Evolutionary conservation across 2,888 invertebrate species (phyloP), one percentile per base, ranked within the genome.

Genomic region (Galeruca laticollis): DNA sequence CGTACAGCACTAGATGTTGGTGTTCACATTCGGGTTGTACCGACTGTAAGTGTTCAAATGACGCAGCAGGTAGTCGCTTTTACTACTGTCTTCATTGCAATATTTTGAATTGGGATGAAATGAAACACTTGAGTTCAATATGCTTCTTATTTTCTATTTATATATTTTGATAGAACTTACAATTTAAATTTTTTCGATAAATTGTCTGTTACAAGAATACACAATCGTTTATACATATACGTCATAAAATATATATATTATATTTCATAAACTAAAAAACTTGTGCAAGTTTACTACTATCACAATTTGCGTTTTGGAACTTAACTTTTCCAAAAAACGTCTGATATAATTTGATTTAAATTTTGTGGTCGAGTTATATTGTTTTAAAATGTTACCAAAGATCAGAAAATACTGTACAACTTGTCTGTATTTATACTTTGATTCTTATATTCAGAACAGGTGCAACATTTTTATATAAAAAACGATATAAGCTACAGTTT

Each of bases 221-320:
- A 83, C 81, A 83, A 81, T 80, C 80, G 80, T 79, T 57, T 81
- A 81, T 78, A 82, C 74, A 73, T 76, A 76, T 75, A 75, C 73
- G 60, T 72, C 77, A 83, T 81, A 84, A 83, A 84, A 84, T 84
- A 84, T 84, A 26, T 26, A 84, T 82, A 84, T 81, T 77, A 77
- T 79, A 78, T 81, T 76, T 75, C 70, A 75, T 76, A 75, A 81
- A 82, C 80, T 81, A 82, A 81, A 47, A 81, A 82, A 82, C 81
- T 79, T 82, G 77, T 78, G 80, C 79, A 75, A 82, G 81, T 82
- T 81, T 78, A 82, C 82, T 82, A 83, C 81, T 84, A 84, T 84
- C 84, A 84, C 84, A 84, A 54, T 81, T 79, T 80, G 81, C 80
- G 77, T 81, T 81, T 82, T 83, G 83, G 83, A 82, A 82, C 80